Percentiles rank a stretch among this genome's conserved stretches.
Conservation (phyloP, 2,797 vertebrate species). For the Brachyalestes nurse region DNA sequence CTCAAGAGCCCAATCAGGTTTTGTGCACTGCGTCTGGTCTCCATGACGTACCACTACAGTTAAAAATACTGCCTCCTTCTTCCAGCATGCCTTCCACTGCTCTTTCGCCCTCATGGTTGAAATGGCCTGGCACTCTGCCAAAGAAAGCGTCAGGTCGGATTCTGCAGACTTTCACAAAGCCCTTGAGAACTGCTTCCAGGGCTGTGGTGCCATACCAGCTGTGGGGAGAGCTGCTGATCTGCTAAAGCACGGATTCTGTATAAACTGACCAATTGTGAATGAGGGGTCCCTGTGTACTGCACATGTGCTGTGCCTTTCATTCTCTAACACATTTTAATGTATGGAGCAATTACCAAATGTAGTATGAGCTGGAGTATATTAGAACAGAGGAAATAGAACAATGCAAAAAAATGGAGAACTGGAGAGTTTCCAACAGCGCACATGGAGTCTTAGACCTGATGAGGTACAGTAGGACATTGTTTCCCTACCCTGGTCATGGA, state of each 20-base stretch:
- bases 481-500: no score
- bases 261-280: neutral
- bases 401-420: neutral
- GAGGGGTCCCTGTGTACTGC: neutral
- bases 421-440: no score
- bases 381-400: neutral
- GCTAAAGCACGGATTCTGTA: neutral
- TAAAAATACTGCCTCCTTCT: constrained; percentile 72
- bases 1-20: constrained; percentile 1
- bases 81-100: constrained; percentile 52
- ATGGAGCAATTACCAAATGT: neutral
- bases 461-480: no score
- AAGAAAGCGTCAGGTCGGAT: constrained; percentile 73
- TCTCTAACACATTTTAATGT: neutral
- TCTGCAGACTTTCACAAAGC: constrained; percentile 57
- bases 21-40: constrained; percentile 54
- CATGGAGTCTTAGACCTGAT: no score
- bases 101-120: constrained; percentile 60
- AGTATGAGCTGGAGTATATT: neutral
- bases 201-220: constrained; percentile 42
- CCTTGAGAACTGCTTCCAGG: constrained; percentile 51
- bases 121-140: constrained; percentile 71
- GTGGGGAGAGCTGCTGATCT: constrained; percentile 18
- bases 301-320: neutral
- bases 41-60: constrained; percentile 65